Percentiles rank a stretch among this genome's conserved stretches.
phyloP scores from a whole-genome alignment of 2,888 invertebrate genomes.

The Anorthoa munda region DNA sequence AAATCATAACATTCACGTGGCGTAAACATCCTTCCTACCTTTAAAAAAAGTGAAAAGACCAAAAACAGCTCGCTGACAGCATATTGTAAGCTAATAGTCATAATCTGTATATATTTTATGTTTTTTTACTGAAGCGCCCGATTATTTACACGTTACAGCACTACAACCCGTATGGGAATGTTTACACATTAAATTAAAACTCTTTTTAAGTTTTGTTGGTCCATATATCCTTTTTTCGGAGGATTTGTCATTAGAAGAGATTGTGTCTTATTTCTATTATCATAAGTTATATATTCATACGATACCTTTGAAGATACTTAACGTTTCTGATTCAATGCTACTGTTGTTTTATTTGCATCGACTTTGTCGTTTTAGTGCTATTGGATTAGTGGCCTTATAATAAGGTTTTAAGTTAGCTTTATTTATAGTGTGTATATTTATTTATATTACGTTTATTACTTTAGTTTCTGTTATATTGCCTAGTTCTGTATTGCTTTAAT shows the following conservation, averaged over 20 bases:
- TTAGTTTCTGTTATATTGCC: not conserved
- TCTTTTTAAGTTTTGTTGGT: constrained; percentile 73
- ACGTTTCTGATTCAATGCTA: constrained; percentile 44
- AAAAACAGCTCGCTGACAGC: constrained; percentile 87
- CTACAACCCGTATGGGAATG: constrained; percentile 86
- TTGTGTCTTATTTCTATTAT: constrained; percentile 57
- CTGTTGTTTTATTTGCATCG: constrained; percentile 54
- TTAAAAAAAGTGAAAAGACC: constrained; percentile 82
- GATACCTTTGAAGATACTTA: constrained; percentile 52
- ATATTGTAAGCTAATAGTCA: constrained; percentile 87
- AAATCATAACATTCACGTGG: constrained; percentile 88
- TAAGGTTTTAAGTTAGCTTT: constrained; percentile 45
- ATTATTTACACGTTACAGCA: constrained; percentile 83
- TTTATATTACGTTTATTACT: constrained; percentile 4
- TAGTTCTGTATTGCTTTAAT: not conserved
- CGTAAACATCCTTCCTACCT: constrained; percentile 88
- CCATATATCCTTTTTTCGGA: constrained; percentile 52
- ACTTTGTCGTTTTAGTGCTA: constrained; percentile 54
- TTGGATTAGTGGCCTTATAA: constrained; percentile 54
- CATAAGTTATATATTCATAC: constrained; percentile 51
- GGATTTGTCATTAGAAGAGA: constrained; percentile 29
- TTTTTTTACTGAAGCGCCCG: constrained; percentile 77
- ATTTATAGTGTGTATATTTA: constrained; percentile 17
- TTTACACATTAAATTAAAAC: constrained; percentile 85
- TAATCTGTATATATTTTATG: constrained; percentile 84